Conservation (phyloP, 1,140 invertebrate species). For the Sycophaga agraensis region DNA sequence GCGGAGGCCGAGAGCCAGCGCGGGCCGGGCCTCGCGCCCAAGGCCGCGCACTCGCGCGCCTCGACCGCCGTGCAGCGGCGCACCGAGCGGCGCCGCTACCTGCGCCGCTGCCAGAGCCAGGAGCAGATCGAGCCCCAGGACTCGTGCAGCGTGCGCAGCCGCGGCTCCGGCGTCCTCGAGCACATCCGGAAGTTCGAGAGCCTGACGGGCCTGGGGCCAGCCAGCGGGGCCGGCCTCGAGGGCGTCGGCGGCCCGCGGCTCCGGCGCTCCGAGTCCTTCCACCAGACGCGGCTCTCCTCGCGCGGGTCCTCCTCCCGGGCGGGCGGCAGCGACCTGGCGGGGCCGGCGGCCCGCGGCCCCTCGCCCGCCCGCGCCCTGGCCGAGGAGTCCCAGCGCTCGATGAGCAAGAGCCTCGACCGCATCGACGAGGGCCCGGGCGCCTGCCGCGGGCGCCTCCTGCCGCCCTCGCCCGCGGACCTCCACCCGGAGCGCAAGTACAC, state of each 20-base stretch:
- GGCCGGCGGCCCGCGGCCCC: conserved; percentile 41
- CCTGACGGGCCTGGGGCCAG: conserved; percentile 48
- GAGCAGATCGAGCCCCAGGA: conserved; percentile 49
- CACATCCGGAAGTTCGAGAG: conserved; percentile 53
- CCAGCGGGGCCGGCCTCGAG: background rate
- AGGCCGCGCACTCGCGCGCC: conserved; percentile 13
- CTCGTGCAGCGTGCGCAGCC: conserved; percentile 52
- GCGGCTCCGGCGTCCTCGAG: conserved; percentile 51
- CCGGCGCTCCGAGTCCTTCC: conserved; percentile 51
- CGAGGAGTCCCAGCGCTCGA: conserved; percentile 29
- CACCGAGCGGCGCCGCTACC: conserved; percentile 30
- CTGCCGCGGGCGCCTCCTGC: no score
- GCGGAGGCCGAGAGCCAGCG: conserved; percentile 17
- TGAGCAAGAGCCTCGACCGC: conserved; percentile 76
- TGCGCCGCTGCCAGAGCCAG: conserved; percentile 35
- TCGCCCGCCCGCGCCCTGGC: conserved; percentile 12
- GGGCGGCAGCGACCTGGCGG: conserved; percentile 47
- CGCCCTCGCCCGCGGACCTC: no score
- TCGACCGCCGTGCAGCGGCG: conserved; percentile 15
- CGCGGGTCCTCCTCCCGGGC: conserved; percentile 34
- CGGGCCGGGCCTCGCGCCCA: conserved; percentile 38
- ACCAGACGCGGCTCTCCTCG: conserved; percentile 41
- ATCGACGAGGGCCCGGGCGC: conserved; percentile 75
- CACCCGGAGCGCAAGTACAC: conserved; percentile 23
- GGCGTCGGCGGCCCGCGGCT: conserved; percentile 32